A percentile compares a stretch with the other conserved stretches of the same genome.
phyloP scores from a whole-genome alignment of 2,888 invertebrate species.

The Microctonus brassicae region DNA sequence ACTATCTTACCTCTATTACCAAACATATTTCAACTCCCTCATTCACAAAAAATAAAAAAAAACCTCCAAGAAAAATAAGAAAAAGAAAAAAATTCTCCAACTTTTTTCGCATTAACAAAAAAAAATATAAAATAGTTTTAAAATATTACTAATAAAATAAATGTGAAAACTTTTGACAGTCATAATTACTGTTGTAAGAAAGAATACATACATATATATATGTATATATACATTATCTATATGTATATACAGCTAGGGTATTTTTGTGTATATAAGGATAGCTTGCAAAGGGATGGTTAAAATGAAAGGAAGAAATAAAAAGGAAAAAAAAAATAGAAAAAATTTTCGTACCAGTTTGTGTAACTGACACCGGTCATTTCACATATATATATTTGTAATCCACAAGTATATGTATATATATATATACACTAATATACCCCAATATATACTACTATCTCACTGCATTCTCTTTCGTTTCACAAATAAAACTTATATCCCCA shows the following conservation, averaged over 20 bases:
- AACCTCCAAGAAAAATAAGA: too few relatives aligned
- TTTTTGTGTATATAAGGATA: too few relatives aligned
- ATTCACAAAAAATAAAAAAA: not conserved
- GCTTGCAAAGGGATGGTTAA: not conserved
- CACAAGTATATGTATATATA: too few relatives aligned
- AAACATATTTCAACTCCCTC: not conserved
- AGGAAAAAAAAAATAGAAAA: constrained; percentile 33
- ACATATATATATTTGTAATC: too few relatives aligned
- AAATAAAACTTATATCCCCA: constrained; percentile 50
- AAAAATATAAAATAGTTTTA: too few relatives aligned
- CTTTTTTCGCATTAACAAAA: not conserved
- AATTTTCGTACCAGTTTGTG: constrained; percentile 62
- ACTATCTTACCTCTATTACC: not conserved
- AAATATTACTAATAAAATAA: not conserved
- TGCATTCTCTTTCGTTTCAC: constrained; percentile 38
- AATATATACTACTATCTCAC: constrained; percentile 57
- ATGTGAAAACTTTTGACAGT: not conserved
- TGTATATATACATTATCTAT: too few relatives aligned
- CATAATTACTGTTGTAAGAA: not conserved
- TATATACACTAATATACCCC: too few relatives aligned
- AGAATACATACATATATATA: too few relatives aligned
- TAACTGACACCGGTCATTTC: constrained; percentile 68
- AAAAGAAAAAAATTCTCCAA: not conserved
- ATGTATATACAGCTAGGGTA: too few relatives aligned
- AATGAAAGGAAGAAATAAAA: constrained; percentile 4